phyloP scores from a whole-genome alignment of 2,113 vertebrate species.

The Lonchura striata region DNA sequence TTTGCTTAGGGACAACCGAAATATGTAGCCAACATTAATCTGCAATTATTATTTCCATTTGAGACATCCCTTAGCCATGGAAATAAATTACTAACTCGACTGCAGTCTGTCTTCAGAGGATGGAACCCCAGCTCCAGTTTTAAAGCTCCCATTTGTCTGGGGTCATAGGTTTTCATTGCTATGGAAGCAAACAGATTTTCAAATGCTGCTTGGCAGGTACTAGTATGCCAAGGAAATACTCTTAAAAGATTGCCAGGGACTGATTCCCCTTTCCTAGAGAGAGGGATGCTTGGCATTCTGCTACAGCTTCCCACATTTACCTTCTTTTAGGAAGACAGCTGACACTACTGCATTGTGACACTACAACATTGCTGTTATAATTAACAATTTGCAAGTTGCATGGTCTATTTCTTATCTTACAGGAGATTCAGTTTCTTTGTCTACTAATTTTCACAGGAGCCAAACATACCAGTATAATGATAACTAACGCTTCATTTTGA shows the following conservation, averaged over 20 bases:
- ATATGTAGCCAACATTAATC: neutral
- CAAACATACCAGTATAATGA: neutral
- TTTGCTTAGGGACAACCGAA: neutral
- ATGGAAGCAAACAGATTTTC: slow-evolving; percentile 38
- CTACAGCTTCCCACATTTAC: slow-evolving; percentile 25
- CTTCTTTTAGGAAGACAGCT: slow-evolving; percentile 30
- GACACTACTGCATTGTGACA: neutral
- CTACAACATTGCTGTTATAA: neutral
- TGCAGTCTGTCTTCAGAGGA: neutral
- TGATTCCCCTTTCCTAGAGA: neutral
- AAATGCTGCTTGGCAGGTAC: neutral
- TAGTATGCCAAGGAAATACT: neutral
- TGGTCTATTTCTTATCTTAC: neutral
- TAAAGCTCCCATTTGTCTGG: slow-evolving; percentile 4
- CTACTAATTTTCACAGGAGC: neutral
- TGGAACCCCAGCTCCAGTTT: neutral
- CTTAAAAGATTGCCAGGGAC: neutral
- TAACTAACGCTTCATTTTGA: neutral
- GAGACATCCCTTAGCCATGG: neutral
- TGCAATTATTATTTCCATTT: neutral
- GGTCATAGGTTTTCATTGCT: slow-evolving; percentile 1
- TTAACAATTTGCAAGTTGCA: neutral
- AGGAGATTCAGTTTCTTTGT: neutral
- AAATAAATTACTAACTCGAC: neutral
- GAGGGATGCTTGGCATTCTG: neutral